Evolutionary conservation across 1,140 invertebrate genomes (phyloP), one percentile per base, ranked within the genome.

Genomic region (Lethocerus indicus): DNA sequence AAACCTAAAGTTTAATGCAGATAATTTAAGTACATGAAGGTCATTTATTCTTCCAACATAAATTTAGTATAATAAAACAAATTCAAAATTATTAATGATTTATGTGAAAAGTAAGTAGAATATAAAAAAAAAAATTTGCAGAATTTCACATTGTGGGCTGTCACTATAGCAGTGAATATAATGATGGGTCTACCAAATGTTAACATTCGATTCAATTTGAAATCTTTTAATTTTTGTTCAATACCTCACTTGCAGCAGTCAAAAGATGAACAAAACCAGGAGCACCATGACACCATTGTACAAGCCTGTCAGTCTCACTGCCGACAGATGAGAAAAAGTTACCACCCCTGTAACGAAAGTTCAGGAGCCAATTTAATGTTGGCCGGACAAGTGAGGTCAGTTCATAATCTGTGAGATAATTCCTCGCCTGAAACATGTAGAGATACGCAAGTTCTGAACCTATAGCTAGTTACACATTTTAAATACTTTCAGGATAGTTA

Each of bases 271-370:
- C 70, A 66, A 87, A 81, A 16, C 89, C 90, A 39, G 91, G 85
- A 20, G 89, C 86, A 14, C 92, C 92, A 64, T 95, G 90, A 71
- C 91, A 95, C 91, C 91, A 96, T 56, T 95, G 91, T 1, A 95
- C 78, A 36, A 94, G 71, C 64, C 74, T 76, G 61, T 94, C 87
- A 27, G 64, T 65, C 27, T 66, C 67, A 56, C 74, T 81, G 14
- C 74, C 76, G 1, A 83, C 45, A 0, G 88, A 91, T 0, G 88
- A 92, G 3, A 84, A 84, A 62, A 84, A 85, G 67, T 94, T 94
- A 2, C 84, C 84, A 55, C 81, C 83, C n/a, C 73, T 62, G 63
- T 73, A 83, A 57, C 70, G 68, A 32, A 73, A 52, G n/a, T 58
- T 63, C 6, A 70, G 54, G 51, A 87, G 61, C 61, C 71, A 82